Evolutionary conservation across 1,140 invertebrate genomes (phyloP).

Genomic region (Tetramorium parvispinum): DNA sequence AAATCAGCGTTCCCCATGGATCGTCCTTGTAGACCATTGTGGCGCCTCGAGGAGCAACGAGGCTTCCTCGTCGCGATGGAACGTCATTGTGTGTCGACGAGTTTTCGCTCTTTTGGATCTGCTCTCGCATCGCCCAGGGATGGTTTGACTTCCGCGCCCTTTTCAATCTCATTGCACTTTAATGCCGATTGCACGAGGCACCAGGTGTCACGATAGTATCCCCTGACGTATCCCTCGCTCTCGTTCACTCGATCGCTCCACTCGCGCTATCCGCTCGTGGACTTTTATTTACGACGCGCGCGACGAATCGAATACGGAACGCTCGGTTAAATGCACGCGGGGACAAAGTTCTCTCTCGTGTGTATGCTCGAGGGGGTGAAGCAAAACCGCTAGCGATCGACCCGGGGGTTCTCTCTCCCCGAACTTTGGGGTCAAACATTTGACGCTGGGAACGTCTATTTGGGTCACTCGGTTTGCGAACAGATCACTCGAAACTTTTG

Average conservation of each 20-base stretch:
- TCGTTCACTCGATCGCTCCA: not conserved
- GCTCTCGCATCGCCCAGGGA: constrained; percentile 10
- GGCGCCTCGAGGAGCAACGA: not conserved
- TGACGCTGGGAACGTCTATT: constrained; percentile 47
- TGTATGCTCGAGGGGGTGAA: constrained; percentile 18
- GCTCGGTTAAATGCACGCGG: constrained; percentile 45
- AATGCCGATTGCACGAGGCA: constrained; percentile 63
- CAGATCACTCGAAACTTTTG: constrained; percentile 61
- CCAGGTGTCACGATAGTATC: constrained; percentile 52
- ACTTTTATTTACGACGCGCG: constrained; percentile 57
- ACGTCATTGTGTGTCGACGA: constrained; percentile 54
- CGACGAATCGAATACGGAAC: constrained; percentile 29
- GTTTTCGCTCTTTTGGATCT: constrained; percentile 40
- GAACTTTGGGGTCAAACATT: constrained; percentile 54
- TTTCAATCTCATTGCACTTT: constrained; percentile 66
- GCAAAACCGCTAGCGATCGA: constrained; percentile 56
- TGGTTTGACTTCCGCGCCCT: constrained; percentile 45
- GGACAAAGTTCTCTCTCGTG: constrained; percentile 43
- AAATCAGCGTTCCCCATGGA: constrained; percentile 44
- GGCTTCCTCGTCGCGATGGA: not conserved
- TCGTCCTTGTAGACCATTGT: constrained; percentile 25
- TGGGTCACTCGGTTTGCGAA: constrained; percentile 50
- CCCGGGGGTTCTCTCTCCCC: constrained; percentile 26
- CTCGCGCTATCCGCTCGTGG: constrained; percentile 18
- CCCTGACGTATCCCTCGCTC: constrained; percentile 35